phyloP scores from a whole-genome alignment of 2,888 invertebrate genomes.

The Baronia brevicornis region DNA sequence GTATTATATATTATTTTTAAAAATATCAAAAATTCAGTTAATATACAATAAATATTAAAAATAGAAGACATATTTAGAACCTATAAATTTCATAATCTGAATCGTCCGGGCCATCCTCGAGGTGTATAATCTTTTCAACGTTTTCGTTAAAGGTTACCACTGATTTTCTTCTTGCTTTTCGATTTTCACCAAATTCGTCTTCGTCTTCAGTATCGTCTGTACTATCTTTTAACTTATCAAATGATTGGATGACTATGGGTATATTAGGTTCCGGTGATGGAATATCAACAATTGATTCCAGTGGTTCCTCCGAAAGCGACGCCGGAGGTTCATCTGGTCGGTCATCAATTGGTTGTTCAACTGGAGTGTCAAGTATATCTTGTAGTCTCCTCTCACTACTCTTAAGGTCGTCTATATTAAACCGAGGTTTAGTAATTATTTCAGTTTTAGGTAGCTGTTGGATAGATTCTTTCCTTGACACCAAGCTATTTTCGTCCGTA shows the following conservation, averaged over 20 bases:
- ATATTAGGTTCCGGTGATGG: conserved; percentile 29
- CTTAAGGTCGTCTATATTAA: conserved; percentile 55
- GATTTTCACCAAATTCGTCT: conserved; percentile 59
- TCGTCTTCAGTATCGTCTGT: conserved; percentile 45
- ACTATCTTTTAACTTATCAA: conserved; percentile 58
- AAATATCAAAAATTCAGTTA: conserved; percentile 1
- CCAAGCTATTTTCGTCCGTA: conserved; percentile 43
- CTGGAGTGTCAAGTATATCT: conserved; percentile 51
- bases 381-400: conserved; percentile 54
- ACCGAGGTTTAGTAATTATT: conserved; percentile 33
- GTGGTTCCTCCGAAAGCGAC: conserved; percentile 25
- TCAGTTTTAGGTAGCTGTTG: conserved; percentile 34
- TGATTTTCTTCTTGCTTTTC: conserved; percentile 51
- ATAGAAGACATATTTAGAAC: conserved; percentile 27
- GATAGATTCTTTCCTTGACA: conserved; percentile 37
- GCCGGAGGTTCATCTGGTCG: conserved; percentile 15
- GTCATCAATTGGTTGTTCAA: conserved; percentile 25
- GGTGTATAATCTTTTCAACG: conserved; percentile 68
- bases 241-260: conserved; percentile 58
- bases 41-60: conserved; percentile 4
- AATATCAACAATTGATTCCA: conserved; percentile 35
- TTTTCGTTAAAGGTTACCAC: conserved; percentile 75
- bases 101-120: conserved; percentile 52
- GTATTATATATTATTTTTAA: not conserved
- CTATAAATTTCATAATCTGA: conserved; percentile 42